Conservation (phyloP, 1,140 invertebrate genomes). For the Ceratoteleas bidentatus region DNA sequence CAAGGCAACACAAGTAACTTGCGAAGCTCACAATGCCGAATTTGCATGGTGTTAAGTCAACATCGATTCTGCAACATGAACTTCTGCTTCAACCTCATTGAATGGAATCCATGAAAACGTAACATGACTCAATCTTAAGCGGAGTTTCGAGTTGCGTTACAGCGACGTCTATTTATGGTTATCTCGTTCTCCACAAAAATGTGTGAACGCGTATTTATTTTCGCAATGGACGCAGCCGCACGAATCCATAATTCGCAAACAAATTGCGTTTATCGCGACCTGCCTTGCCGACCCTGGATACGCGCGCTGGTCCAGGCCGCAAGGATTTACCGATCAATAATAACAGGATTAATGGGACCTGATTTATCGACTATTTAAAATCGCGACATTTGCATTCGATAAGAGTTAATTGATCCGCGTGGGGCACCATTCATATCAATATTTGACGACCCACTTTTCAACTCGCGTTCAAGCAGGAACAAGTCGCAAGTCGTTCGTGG, state of each 20-base stretch:
- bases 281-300: constrained; percentile 64
- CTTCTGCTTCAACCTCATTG: too few relatives aligned
- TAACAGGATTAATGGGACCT: constrained; percentile 54
- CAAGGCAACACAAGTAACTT: too few relatives aligned
- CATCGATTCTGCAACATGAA: too few relatives aligned
- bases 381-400: not conserved
- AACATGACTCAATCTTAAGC: too few relatives aligned
- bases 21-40: too few relatives aligned
- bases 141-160: not conserved
- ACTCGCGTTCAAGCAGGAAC: constrained; percentile 1
- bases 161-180: not conserved
- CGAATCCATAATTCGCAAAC: constrained; percentile 25
- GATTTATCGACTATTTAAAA: constrained; percentile 61
- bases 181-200: not conserved
- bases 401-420: constrained; percentile 5
- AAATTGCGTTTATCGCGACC: constrained; percentile 30
- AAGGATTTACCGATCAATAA: constrained; percentile 62
- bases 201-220: not conserved
- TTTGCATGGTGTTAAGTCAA: too few relatives aligned
- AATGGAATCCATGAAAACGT: too few relatives aligned
- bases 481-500: not conserved
- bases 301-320: not conserved
- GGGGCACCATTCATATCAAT: constrained; percentile 29
- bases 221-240: constrained; percentile 2
- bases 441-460: constrained; percentile 22